Conservation (phyloP, 2,113 vertebrate genomes). For the Takifugu flavidus region DNA sequence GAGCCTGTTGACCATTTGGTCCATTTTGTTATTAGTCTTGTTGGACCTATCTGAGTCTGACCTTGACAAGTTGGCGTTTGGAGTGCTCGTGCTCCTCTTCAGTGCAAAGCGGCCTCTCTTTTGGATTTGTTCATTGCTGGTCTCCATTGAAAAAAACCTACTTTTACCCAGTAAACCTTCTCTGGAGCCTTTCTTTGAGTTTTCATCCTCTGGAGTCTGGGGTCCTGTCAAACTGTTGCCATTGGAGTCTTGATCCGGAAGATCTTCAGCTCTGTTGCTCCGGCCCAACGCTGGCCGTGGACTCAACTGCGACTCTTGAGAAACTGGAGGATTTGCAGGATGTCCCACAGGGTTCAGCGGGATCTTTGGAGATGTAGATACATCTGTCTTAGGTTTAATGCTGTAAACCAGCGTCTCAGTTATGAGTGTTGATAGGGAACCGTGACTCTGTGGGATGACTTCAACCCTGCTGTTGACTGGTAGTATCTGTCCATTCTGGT, state of each 20-base stretch:
- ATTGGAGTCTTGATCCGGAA: slow-evolving; percentile 40
- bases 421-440: slow-evolving; percentile 7
- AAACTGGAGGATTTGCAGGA: too few relatives aligned
- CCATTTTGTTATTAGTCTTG: slow-evolving; percentile 63
- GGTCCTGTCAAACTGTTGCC: slow-evolving; percentile 36
- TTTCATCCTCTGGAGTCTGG: slow-evolving; percentile 15
- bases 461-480: slow-evolving; percentile 54
- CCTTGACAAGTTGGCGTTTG: slow-evolving; percentile 37
- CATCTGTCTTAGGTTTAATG: too few relatives aligned
- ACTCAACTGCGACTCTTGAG: too few relatives aligned
- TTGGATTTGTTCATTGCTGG: slow-evolving; percentile 49
- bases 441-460: slow-evolving; percentile 20
- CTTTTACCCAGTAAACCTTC: slow-evolving; percentile 40
- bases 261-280: slow-evolving; percentile 8
- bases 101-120: slow-evolving; percentile 58
- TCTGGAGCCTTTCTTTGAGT: slow-evolving; percentile 29
- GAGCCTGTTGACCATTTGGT: slow-evolving; percentile 64
- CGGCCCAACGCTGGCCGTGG: neutral
- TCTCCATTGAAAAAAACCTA: slow-evolving; percentile 46
- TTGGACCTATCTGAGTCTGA: slow-evolving; percentile 36
- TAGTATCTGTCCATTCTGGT: slow-evolving; percentile 20
- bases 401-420: too few relatives aligned
- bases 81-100: slow-evolving; percentile 54
- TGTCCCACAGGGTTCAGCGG: too few relatives aligned
- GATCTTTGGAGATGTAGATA: too few relatives aligned